phyloP scores from a whole-genome alignment of 2,113 vertebrate species.

The Eidolon helvum region DNA sequence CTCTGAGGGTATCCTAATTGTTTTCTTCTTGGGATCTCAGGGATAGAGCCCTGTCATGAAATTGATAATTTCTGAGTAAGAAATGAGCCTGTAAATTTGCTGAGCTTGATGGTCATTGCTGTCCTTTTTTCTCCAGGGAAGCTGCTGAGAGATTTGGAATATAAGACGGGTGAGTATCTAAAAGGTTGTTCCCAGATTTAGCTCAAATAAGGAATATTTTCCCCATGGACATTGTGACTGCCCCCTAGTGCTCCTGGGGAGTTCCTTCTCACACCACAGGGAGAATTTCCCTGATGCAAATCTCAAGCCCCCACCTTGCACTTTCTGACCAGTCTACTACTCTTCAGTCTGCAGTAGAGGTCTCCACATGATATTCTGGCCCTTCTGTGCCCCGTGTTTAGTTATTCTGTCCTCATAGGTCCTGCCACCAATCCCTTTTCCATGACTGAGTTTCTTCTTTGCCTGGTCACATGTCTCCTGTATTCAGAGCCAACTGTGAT shows the following conservation, averaged over 20 bases:
- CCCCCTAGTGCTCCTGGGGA: not conserved
- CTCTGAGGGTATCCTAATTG: not conserved
- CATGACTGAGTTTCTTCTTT: not conserved
- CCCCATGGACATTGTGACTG: not conserved
- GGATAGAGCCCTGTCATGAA: not conserved
- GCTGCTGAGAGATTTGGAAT: conserved; percentile 74
- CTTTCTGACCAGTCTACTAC: not conserved
- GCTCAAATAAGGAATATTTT: not conserved
- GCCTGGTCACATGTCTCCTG: not conserved
- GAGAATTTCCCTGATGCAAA: not conserved
- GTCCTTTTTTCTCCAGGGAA: conserved; percentile 48
- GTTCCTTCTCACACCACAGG: not conserved
- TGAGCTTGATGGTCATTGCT: not conserved
- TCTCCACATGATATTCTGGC: fast-evolving
- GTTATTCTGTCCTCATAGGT: not conserved
- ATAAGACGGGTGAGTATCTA: conserved; percentile 67
- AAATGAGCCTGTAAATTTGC: not conserved
- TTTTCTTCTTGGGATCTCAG: not conserved
- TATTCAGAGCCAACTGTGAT: not conserved
- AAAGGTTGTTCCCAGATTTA: not conserved
- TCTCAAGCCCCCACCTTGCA: not conserved
- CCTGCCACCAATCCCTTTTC: not conserved
- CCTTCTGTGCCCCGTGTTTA: too few species aligned
- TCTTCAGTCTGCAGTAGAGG: not conserved
- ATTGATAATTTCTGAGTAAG: not conserved